phyloP scores from a whole-genome alignment of 2,113 vertebrate species.

The Fregata magnificens region DNA sequence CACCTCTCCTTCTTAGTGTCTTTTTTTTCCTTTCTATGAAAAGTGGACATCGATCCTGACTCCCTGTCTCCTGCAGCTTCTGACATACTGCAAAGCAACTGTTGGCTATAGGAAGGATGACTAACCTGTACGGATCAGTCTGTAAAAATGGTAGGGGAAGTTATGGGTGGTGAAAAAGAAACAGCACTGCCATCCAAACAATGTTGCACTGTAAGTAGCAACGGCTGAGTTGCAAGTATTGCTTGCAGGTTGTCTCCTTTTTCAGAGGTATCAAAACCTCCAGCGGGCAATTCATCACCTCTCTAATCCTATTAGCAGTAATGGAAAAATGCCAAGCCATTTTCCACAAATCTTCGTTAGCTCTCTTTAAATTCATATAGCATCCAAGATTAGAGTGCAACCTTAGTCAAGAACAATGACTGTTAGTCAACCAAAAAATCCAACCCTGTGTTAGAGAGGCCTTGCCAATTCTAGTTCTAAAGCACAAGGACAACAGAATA shows the following conservation, averaged over 20 bases:
- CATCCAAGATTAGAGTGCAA: not conserved
- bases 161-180: not conserved
- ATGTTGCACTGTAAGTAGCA: not conserved
- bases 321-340: not conserved
- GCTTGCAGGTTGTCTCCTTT: not conserved
- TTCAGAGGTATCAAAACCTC: not conserved
- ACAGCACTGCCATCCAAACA: not conserved
- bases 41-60: fast-evolving
- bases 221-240: not conserved
- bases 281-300: not conserved
- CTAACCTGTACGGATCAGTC: not conserved
- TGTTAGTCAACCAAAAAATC: not conserved
- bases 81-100: not conserved
- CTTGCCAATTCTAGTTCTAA: not conserved
- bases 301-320: not conserved
- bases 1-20: not conserved
- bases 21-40: not conserved
- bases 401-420: not conserved
- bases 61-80: not conserved
- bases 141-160: not conserved
- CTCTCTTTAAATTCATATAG: not conserved
- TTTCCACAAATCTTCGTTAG: not conserved
- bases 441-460: not conserved
- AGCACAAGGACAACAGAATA: not conserved
- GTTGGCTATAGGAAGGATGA: not conserved